Percentiles rank a stretch among this genome's conserved stretches.
Conservation (phyloP, 2,113 vertebrate species). For the Takifugu bimaculatus region DNA sequence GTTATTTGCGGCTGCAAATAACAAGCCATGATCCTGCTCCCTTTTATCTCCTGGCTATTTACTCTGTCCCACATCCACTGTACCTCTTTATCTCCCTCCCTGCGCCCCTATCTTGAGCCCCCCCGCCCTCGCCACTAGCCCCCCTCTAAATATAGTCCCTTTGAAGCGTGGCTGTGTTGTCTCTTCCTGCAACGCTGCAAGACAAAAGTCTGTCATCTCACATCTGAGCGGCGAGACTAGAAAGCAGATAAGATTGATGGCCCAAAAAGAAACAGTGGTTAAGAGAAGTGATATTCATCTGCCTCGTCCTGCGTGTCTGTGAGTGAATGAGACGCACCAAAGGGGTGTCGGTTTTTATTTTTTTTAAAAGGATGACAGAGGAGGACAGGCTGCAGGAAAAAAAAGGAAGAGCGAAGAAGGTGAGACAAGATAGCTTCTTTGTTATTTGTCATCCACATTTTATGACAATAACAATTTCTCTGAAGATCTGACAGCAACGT, state of each 20-base stretch:
- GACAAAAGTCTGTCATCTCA: constrained; percentile 72
- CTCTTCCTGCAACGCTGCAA: constrained; percentile 61
- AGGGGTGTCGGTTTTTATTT: background rate
- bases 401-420: constrained; percentile 17
- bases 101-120: constrained; percentile 31
- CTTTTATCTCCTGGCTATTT: constrained; percentile 36
- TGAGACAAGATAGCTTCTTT: constrained; percentile 40
- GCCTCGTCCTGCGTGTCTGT: constrained; percentile 23
- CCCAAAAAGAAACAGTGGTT: constrained; percentile 53
- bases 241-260: constrained; percentile 56
- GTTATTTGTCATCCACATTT: constrained; percentile 68
- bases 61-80: constrained; percentile 22
- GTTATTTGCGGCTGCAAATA: no score
- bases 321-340: constrained; percentile 12
- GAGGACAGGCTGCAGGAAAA: constrained; percentile 21
- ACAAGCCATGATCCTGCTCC: constrained; percentile 47
- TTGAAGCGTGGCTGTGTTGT: constrained; percentile 68
- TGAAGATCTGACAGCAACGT: constrained; percentile 56
- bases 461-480: constrained; percentile 69
- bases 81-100: constrained; percentile 43
- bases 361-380: constrained; percentile 10
- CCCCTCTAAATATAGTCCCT: constrained; percentile 72
- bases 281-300: constrained; percentile 58
- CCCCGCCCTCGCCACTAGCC: constrained; percentile 6
- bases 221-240: constrained; percentile 51